Evolutionary conservation across 2,888 invertebrate genomes (phyloP).

Genomic region (Trisateles emortualis): DNA sequence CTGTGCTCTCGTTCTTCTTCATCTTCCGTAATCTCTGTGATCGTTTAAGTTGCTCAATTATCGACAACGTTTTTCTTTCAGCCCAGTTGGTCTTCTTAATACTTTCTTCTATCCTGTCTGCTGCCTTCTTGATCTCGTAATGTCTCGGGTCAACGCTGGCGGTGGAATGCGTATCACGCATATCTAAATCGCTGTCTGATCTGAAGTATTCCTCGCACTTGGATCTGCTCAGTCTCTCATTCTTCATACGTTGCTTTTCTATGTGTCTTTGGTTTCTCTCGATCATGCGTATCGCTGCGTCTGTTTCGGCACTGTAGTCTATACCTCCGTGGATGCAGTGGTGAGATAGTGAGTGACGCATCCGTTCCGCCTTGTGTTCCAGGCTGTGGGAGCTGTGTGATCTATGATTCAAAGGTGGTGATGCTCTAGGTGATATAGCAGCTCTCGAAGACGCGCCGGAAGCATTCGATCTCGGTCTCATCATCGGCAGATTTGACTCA

Average conservation of each 20-base stretch:
- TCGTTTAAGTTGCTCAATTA: conserved; percentile 80
- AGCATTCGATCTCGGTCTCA: conserved; percentile 84
- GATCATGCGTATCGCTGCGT: conserved; percentile 85
- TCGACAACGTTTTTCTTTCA: conserved; percentile 79
- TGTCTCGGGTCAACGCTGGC: conserved; percentile 61
- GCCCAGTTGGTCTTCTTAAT: conserved; percentile 85
- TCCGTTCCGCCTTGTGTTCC: conserved; percentile 76
- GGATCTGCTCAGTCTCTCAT: conserved; percentile 72
- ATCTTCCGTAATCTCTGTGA: conserved; percentile 77
- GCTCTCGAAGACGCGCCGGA: conserved; percentile 87
- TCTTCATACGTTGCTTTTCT: conserved; percentile 85
- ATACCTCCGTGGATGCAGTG: conserved; percentile 77
- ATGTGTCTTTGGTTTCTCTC: conserved; percentile 87
- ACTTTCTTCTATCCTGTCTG: conserved; percentile 79
- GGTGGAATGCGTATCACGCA: conserved; percentile 60
- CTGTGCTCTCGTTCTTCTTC: conserved; percentile 77
- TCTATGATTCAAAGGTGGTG: conserved; percentile 67
- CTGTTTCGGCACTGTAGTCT: conserved; percentile 88
- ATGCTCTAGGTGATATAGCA: conserved; percentile 69
- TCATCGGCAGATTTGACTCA: conserved; percentile 73
- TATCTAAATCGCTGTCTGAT: conserved; percentile 76
- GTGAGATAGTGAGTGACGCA: conserved; percentile 80
- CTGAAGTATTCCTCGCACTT: conserved; percentile 76
- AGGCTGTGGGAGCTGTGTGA: conserved; percentile 81
- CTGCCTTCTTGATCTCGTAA: conserved; percentile 73